Base-by-base conservation (phyloP, 2,113 vertebrate species). In the Seriola rivoliana region DNA sequence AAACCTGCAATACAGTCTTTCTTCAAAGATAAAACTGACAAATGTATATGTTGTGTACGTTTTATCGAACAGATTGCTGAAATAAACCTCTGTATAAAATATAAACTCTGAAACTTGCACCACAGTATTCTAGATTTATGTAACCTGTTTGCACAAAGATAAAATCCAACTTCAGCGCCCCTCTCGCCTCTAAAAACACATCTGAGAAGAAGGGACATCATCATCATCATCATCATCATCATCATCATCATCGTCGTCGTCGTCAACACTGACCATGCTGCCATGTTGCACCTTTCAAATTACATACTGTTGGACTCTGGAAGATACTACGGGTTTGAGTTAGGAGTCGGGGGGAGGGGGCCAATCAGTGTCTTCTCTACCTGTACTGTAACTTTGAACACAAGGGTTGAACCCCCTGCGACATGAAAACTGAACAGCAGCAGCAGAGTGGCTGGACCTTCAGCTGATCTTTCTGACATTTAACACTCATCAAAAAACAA, bases 71-170 rank as follows among this genome's bases (percentile, higher is more conserved):
- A 57, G 76, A 68, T 46, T 75, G 58, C 77, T 84, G 88, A 92
- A 87, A 90, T 88, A 92, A 92, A 93, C 74, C 57, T 91, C 81
- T 88, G 92, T 93, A 94, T 91, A 93, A 93, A 93, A 93, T 92
- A 94, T 93, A 93, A 93, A 92, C 91, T 93, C 90, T 94, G 80
- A 88, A 84, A 83, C 84, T 88, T 59, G 85, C 80, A 79, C 74
- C 88, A 88, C 82, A 80, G 86, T 91, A 40, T 81, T 91, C 66
- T 87, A 82, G 88, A 83, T 80, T 87, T 63, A 75, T 78, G 71
- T 73, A 16, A 88, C 78, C 71, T 82, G 84, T 84, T 78, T 88
- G 77, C 71, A 73, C 54, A 32, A 76, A 86, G 68, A 79, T 62
- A 75, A 81, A 72, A 52, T 83, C 76, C 77, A 72, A 70, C 75